Base-by-base conservation (phyloP, 2,113 vertebrate genomes). In the Menura novaehollandiae region DNA sequence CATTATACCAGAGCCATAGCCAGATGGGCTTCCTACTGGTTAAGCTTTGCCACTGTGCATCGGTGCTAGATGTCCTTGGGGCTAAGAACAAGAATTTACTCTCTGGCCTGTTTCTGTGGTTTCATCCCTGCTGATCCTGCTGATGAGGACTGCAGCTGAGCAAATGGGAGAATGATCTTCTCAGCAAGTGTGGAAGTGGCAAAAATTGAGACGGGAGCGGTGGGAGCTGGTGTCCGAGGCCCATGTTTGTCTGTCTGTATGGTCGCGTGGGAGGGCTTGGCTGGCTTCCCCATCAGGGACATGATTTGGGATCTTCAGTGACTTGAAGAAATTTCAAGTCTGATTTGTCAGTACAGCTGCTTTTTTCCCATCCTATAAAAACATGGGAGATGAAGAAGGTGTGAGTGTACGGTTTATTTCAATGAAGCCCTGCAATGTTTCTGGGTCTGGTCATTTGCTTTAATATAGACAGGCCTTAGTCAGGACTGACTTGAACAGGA, bases 191-290 rank as follows among this genome's bases (percentile, higher is more conserved):
- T 72, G 58, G 21, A 88, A 67, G 58, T 44, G 28, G 19, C 2
- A 4, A n/a, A 74, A 51, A 23, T 20, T 46, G 80, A 41, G 72
- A 20, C 19, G 32, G 58, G 46, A 68, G 28, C 35, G 44, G 18
- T 47, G 55, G 68, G 55, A 66, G 55, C 41, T 86, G 72, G 24
- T 68, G 59, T 73, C 69, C 1, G 0, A 72, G 59, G 37, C 33
- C 26, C 8, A 2, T 0, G 0, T 21, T 33, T 79, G 39, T 43
- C 24, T 77, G 32, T 13, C 51, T 86, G 56, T 41, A 5, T 3
- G 5, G 35, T 64, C 0, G 0, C 0, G 1, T 3, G 5, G n/a
- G 73, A 88, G 5, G n/a, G 24, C 51, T 89, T 2, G 1, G 28
- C 32, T 81, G 62, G 4, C 37, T 75, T 79, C 39, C 3, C 12